Percentiles rank a stretch among this genome's conserved stretches.
These are phyloP conservation scores for Falco concolor DNA, from an alignment of 2,797 vertebrate genomes.

Conservation along the genomic window DNA sequence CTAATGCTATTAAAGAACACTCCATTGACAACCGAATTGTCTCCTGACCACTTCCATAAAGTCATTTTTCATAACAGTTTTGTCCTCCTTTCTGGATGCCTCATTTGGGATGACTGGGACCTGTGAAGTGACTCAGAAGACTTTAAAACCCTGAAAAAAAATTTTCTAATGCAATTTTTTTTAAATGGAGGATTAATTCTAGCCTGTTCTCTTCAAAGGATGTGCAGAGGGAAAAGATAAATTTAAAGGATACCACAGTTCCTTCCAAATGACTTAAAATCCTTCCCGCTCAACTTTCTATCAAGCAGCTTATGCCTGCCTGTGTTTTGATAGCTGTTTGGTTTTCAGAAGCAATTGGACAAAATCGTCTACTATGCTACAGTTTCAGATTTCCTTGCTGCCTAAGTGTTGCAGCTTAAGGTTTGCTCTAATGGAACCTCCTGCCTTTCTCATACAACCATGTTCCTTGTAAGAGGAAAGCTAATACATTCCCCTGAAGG, in stretches of 20 bases:
- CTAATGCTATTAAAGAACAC: not conserved
- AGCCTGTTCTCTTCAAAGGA: not conserved
- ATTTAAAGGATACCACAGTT: not conserved
- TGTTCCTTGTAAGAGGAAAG: not conserved
- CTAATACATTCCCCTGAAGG: not conserved
- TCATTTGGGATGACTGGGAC: not conserved
- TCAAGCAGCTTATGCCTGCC: not conserved
- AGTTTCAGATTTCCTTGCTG: not conserved
- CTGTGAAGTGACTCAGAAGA: not conserved
- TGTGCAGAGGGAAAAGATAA: not conserved
- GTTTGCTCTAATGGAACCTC: not conserved
- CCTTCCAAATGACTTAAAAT: not conserved
- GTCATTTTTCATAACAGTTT: not conserved
- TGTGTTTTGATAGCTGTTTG: not conserved
- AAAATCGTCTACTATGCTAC: not conserved
- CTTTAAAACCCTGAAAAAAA: not conserved
- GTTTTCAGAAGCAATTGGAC: not conserved
- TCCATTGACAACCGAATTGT: not conserved
- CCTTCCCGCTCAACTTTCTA: not conserved
- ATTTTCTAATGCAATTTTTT: not conserved
- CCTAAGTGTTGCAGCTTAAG: not conserved
- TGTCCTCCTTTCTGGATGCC: not conserved
- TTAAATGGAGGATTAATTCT: not conserved
- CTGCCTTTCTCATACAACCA: not conserved
- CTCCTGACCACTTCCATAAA: not conserved